Evolutionary conservation across 2,888 invertebrate genomes (phyloP).

Genomic region (Nebria brevicollis): DNA sequence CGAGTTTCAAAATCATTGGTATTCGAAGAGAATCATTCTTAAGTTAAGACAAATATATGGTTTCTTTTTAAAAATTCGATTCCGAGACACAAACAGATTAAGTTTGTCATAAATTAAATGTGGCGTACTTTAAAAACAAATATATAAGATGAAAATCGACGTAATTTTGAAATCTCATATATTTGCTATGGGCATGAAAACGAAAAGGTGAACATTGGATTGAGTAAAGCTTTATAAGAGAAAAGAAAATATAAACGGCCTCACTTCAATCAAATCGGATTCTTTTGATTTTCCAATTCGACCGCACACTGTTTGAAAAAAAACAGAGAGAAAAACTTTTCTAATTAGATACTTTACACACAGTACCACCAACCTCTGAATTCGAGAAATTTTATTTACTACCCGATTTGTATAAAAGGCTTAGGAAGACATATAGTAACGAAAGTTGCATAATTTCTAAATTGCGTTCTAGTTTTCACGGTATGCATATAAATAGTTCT

Average conservation of each 20-base stretch:
- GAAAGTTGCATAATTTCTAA: neutral
- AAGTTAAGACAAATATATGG: too few species aligned
- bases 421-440: neutral
- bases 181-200: neutral
- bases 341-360: conserved; percentile 1
- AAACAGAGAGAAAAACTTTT: neutral
- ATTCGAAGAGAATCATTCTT: too few species aligned
- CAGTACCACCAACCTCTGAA: neutral
- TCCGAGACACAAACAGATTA: too few species aligned
- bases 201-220: neutral
- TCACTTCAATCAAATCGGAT: neutral
- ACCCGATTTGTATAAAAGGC: neutral
- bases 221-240: neutral
- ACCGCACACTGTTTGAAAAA: neutral
- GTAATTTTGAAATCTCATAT: neutral
- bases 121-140: neutral
- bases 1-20: too few species aligned
- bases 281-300: conserved; percentile 1
- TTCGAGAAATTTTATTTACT: neutral
- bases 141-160: neutral
- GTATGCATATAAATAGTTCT: neutral
- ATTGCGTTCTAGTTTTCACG: neutral
- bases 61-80: too few species aligned
- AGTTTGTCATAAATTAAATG: too few species aligned
- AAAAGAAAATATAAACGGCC: neutral